Evolutionary conservation across 1,140 invertebrate species (phyloP).

Genomic region (Dendroctonus valens): DNA sequence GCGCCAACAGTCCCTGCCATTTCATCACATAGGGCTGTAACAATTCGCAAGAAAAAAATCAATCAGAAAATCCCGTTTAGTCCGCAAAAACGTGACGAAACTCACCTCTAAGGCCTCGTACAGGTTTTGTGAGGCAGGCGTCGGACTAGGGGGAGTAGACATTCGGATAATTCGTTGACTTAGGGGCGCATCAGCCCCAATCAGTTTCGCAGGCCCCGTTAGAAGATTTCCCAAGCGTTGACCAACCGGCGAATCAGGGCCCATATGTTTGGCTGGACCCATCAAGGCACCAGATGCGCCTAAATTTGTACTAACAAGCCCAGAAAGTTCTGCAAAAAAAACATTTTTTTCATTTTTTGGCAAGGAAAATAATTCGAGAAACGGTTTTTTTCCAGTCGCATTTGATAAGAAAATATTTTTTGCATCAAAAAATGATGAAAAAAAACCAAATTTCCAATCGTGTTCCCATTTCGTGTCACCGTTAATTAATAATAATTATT

Average conservation of each 20-base stretch:
- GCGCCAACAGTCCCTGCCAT: conserved; percentile 92
- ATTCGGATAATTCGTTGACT: conserved; percentile 58
- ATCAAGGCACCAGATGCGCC: conserved; percentile 41
- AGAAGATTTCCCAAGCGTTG: conserved; percentile 40
- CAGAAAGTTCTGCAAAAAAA: conserved; percentile 3
- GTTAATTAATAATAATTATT: too few relatives aligned
- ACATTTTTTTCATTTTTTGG: too few relatives aligned
- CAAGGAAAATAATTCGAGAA: too few relatives aligned
- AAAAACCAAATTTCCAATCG: not conserved
- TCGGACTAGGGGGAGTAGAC: conserved; percentile 68
- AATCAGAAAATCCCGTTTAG: not conserved
- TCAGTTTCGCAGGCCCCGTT: conserved; percentile 53
- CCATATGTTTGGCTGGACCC: too few relatives aligned
- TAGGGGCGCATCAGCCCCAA: conserved; percentile 55
- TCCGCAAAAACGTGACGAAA: not conserved
- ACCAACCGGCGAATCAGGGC: too few relatives aligned
- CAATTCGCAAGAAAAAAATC: conserved; percentile 1
- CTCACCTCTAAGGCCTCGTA: not conserved
- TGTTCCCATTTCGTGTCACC: too few relatives aligned
- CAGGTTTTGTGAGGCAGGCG: conserved; percentile 57
- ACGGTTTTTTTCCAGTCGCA: not conserved
- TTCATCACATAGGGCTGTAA: conserved; percentile 85
- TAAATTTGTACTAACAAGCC: conserved; percentile 35
- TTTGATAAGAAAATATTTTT: not conserved
- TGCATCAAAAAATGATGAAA: not conserved